phyloP scores from a whole-genome alignment of 1,140 invertebrate species.

The Steinernema feltiae region DNA sequence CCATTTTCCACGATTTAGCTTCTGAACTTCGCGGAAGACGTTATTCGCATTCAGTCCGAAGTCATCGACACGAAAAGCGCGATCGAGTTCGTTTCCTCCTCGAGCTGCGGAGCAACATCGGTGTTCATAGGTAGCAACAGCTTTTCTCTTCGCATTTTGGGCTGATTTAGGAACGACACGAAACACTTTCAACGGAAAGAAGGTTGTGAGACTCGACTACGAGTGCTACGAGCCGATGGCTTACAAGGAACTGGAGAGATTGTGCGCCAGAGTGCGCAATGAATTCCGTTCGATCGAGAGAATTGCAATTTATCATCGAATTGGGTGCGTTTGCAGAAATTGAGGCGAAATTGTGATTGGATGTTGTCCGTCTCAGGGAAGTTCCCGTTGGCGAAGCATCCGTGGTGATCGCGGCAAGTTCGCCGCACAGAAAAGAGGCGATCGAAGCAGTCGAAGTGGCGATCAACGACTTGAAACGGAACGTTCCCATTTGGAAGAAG shows the following conservation, averaged over 20 bases:
- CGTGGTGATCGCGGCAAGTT: slow-evolving; percentile 80
- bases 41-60: slow-evolving; percentile 7
- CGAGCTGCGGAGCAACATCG: slow-evolving; percentile 32
- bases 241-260: slow-evolving; percentile 28
- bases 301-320: slow-evolving; percentile 33
- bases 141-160: not conserved
- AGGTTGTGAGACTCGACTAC: slow-evolving; percentile 32
- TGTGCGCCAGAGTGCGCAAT: slow-evolving; percentile 22
- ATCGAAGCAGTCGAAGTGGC: slow-evolving; percentile 74
- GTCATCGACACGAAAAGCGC: not conserved
- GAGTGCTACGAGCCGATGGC: slow-evolving; percentile 43
- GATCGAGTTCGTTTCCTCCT: slow-evolving; percentile 1
- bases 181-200: slow-evolving; percentile 32
- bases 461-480: slow-evolving; percentile 77
- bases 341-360: not conserved
- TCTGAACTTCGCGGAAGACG: not conserved
- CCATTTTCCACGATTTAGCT: not conserved
- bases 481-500: slow-evolving; percentile 93
- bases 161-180: slow-evolving; percentile 30
- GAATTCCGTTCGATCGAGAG: slow-evolving; percentile 19
- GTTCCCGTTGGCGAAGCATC: slow-evolving; percentile 83
- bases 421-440: slow-evolving; percentile 75
- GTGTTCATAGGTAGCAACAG: slow-evolving; percentile 33
- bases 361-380: slow-evolving; percentile 58
- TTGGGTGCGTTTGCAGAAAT: slow-evolving; percentile 11